These are phyloP conservation scores for Nomada fucata DNA, from an alignment of 2,888 invertebrate genomes.

Conservation along the genomic window DNA sequence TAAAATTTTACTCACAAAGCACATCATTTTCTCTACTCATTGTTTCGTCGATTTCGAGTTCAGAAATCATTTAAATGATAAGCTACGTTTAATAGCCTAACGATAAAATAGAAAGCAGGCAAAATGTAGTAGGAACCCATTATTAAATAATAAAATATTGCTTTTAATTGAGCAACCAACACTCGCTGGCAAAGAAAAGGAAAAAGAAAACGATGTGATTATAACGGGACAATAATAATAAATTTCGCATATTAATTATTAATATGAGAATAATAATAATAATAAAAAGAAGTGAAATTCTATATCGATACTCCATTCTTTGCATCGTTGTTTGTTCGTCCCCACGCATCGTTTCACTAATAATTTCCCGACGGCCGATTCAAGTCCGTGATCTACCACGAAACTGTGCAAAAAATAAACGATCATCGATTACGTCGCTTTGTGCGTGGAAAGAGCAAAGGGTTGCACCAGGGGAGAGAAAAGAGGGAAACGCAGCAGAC, in stretches of 20 bases:
- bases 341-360: not conserved
- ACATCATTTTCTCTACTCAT: not conserved
- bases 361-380: slow-evolving; percentile 16
- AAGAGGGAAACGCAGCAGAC: slow-evolving; percentile 48
- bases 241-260: too few species aligned
- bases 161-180: too few species aligned
- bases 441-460: slow-evolving; percentile 40
- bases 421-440: slow-evolving; percentile 19
- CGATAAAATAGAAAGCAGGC: too few species aligned
- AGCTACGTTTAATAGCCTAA: too few species aligned
- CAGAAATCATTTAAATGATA: too few species aligned
- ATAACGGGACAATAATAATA: too few species aligned
- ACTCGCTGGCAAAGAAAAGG: too few species aligned
- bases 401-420: slow-evolving; percentile 26
- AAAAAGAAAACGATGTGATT: too few species aligned
- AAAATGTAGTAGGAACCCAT: too few species aligned
- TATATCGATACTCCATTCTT: not conserved
- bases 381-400: not conserved
- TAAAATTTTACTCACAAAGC: too few species aligned
- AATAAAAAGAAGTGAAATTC: not conserved
- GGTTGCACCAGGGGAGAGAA: slow-evolving; percentile 43
- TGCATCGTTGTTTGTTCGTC: not conserved
- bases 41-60: too few species aligned
- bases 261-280: not conserved
- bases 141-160: too few species aligned